A percentile compares a stretch with the other conserved stretches of the same genome.
Conservation (phyloP, 1,140 invertebrate genomes). For the Subanguina moxae region DNA sequence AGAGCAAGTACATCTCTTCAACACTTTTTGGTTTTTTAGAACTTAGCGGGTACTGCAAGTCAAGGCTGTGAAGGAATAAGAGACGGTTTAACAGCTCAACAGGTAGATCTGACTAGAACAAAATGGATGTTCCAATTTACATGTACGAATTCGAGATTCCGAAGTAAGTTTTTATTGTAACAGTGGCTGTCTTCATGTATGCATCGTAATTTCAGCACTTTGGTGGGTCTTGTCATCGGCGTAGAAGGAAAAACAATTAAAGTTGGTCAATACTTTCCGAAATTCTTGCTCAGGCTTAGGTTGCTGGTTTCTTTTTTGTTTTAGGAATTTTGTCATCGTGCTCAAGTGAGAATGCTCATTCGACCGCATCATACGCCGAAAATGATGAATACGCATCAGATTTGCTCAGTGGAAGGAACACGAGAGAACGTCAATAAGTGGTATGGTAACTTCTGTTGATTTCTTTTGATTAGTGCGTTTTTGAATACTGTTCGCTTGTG, state of each 20-base stretch:
- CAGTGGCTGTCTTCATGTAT: too few relatives aligned
- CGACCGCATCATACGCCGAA: conserved; percentile 51
- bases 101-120: too few relatives aligned
- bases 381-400: conserved; percentile 53
- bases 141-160: conserved; percentile 58
- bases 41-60: too few relatives aligned
- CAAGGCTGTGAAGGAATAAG: too few relatives aligned
- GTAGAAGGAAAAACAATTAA: conserved; percentile 57
- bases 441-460: background rate
- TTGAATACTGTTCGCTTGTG: too few relatives aligned
- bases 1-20: too few relatives aligned
- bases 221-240: conserved; percentile 58
- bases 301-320: background rate
- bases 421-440: conserved; percentile 56
- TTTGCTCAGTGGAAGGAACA: conserved; percentile 56
- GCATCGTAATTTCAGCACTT: conserved; percentile 22
- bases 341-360: conserved; percentile 55
- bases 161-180: conserved; percentile 19
- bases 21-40: too few relatives aligned
- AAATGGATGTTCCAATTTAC: too few relatives aligned
- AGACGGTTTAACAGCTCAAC: too few relatives aligned
- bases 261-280: conserved; percentile 24
- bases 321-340: conserved; percentile 54
- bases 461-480: background rate
- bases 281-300: too few relatives aligned